Base-by-base conservation (phyloP, 2,797 vertebrate genomes). In the Dendrocincla tyrannina region DNA sequence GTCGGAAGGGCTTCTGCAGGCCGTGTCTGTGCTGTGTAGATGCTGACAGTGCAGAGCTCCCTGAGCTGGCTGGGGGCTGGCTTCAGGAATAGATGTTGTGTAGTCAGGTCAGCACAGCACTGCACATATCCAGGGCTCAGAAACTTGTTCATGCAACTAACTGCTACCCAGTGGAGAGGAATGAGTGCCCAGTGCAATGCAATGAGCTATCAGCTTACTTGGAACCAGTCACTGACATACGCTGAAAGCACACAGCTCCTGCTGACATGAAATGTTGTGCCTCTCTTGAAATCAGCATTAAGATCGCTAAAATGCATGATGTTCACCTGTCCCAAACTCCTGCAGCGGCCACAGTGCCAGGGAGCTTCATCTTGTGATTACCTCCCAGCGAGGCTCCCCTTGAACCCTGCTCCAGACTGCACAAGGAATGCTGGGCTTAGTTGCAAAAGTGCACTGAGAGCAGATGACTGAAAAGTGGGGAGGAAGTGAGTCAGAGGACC, bases 401-500 rank as follows among this genome's bases (percentile, higher is more conserved):
- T 79, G 59, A 79, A 67, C 73, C 12, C 41, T 63, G 33, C 50
- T 87, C 90, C 80, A 93, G 35, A 49, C 0, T 35, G 59, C 10
- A 11, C 59, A 79, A 37, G 70, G 49, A 68, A 7, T 37, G 19
- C 44, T 59, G 63, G 59, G n/a, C 32, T 85, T 62, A 37, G 69
- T 76, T 76, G 55, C 66, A 84, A 58, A 94, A 86, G 46, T 33
- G 55, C 41, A 17, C 50, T 56, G 76, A 76, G 56, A 63, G 64
- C 35, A 4, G 69, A 50, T 58, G 64, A 62, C 85, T 89, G 73
- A 75, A 32, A 73, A 84, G 19, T 2, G 11, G n/a, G 60, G 88
- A 96, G 90, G 93, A 95, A 97, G 81, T 95, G 88, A 89, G 77
- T 94, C 90, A 93, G 88, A 70, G 72, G 42, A 91, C 52, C 6